Base-by-base conservation (phyloP, 2,797 vertebrate species). In the Diplodus puntazzo region DNA sequence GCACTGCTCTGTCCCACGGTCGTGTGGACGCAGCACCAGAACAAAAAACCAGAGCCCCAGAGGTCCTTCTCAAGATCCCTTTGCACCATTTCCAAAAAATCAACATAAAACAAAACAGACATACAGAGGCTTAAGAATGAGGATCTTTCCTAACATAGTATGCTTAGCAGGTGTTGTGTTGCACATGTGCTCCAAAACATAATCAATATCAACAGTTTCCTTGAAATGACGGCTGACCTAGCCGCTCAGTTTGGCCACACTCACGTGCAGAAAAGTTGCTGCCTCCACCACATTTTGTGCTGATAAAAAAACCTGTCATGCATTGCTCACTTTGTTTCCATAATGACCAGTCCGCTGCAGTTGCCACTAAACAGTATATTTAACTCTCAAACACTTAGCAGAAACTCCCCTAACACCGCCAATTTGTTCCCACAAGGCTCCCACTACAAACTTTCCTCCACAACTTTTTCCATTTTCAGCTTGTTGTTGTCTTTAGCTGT, bases 311-410 rank as follows among this genome's bases (percentile, higher is more conserved):
- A 2, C 58, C 49, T 52, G 84, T 92, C 83, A 84, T 83, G 80
- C 77, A 77, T 86, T 75, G 62, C 88, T 90, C 90, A 80, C 70
- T 81, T 76, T 82, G 77, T 88, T 88, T 89, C 89, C 82, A 77
- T 81, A 82, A 87, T 16, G 53, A 85, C 65, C 65, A 81, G 75
- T 86, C 74, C 77, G 81, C 89, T 88, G 81, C 79, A 86, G 71
- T 74, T 76, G 76, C 82, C 85, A 82, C 87, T 80, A 79, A 87
- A 83, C 80, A 81, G 79, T 83, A 76, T 80, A 89, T 90, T 89
- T 82, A 83, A 87, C 80, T 84, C 74, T 62, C 54, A 75, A 85
- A 88, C 79, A 84, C 67, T 87, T 81, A 63, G 67, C 75, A 85
- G 81, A 87, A 87, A 84, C 81, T 89, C 82, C 81, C 68, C 7